Evolutionary conservation across 2,888 invertebrate genomes (phyloP).

Genomic region (Operophtera brumata): DNA sequence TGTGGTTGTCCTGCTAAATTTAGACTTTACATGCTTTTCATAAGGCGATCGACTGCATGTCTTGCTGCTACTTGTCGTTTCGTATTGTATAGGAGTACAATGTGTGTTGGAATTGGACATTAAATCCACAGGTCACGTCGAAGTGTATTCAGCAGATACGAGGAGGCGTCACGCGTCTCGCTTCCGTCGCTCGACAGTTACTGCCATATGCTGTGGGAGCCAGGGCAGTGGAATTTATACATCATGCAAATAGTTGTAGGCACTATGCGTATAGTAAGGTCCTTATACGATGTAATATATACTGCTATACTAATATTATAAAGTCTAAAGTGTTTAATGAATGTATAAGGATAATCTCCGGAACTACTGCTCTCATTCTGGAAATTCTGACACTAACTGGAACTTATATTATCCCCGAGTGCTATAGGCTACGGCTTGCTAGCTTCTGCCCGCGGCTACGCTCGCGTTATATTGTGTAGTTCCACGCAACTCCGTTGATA

Average conservation of each 20-base stretch:
- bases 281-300: background rate
- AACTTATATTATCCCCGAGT: too few relatives aligned
- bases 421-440: too few relatives aligned
- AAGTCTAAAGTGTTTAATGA: too few relatives aligned
- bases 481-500: too few relatives aligned
- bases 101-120: slow-evolving; percentile 48
- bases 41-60: slow-evolving; percentile 26
- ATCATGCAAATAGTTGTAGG: slow-evolving; percentile 28
- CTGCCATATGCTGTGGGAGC: slow-evolving; percentile 47
- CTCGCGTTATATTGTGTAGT: too few relatives aligned
- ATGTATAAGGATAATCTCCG: too few relatives aligned
- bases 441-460: too few relatives aligned
- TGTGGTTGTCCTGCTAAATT: slow-evolving; percentile 42
- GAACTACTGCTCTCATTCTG: too few relatives aligned
- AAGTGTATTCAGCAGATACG: slow-evolving; percentile 50
- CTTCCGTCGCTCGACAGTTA: slow-evolving; percentile 67
- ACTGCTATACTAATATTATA: too few relatives aligned
- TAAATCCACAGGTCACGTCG: slow-evolving; percentile 65
- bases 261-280: slow-evolving; percentile 1
- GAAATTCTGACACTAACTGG: too few relatives aligned
- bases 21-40: slow-evolving; percentile 31
- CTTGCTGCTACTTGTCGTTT: slow-evolving; percentile 39
- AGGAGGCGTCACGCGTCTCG: slow-evolving; percentile 66
- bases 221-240: slow-evolving; percentile 31
- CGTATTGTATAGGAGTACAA: slow-evolving; percentile 35